A percentile compares a stretch with the other conserved stretches of the same genome.
Conservation (phyloP, 2,113 vertebrate genomes). For the Marmota monax region DNA sequence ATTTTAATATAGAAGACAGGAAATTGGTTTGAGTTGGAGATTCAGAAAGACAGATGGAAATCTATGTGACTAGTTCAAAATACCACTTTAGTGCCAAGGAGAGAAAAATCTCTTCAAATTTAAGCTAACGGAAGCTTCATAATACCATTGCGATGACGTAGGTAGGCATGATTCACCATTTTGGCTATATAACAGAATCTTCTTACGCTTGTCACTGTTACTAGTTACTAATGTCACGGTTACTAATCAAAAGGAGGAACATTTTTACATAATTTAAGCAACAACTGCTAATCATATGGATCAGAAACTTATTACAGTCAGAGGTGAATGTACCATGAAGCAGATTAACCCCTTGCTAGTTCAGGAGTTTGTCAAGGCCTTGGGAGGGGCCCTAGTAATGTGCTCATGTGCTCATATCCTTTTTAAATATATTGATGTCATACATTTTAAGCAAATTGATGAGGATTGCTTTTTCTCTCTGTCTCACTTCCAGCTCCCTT, state of each 20-base stretch:
- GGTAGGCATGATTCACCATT: conserved; percentile 22
- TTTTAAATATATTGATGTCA: background rate
- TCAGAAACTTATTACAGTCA: background rate
- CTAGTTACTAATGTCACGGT: background rate
- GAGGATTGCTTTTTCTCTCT: background rate
- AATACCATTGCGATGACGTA: background rate
- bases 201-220: background rate
- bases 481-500: background rate
- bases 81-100: background rate
- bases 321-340: background rate
- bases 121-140: background rate
- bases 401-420: background rate
- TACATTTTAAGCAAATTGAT: background rate
- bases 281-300: background rate
- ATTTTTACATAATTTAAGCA: background rate
- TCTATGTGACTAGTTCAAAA: conserved; percentile 5
- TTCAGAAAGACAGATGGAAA: conserved; percentile 10
- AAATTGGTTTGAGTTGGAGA: background rate
- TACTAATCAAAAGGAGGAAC: background rate
- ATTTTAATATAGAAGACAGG: background rate
- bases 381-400: background rate
- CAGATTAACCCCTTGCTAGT: background rate
- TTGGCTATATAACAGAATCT: background rate
- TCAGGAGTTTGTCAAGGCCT: background rate
- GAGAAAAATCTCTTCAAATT: conserved; percentile 1